A percentile compares a stretch with the other conserved stretches of the same genome.
Conservation (phyloP, 2,888 invertebrate genomes). For the Pachycephus smyrnensis region DNA sequence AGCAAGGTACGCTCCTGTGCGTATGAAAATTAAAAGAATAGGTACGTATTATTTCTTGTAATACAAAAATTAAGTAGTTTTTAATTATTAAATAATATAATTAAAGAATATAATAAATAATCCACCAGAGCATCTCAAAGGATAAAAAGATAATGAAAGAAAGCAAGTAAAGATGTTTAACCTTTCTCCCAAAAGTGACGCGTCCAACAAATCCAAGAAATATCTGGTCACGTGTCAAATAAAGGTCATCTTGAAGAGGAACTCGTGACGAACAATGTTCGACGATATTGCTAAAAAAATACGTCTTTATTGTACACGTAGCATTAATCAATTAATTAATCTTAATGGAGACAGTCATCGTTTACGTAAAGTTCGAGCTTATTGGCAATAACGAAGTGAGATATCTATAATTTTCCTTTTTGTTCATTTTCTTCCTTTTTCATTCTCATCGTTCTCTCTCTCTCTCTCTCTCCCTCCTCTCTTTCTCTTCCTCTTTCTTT, state of each 20-base stretch:
- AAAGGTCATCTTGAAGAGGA: not conserved
- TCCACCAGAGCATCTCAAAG: no score
- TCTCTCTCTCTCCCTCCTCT: slow-evolving; percentile 19
- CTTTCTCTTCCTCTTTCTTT: slow-evolving; percentile 18
- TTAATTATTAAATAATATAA: no score
- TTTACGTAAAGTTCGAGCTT: slow-evolving; percentile 10
- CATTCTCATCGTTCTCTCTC: slow-evolving; percentile 27
- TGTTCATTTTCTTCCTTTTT: slow-evolving; percentile 24
- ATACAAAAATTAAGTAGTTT: no score
- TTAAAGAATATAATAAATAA: no score
- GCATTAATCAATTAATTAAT: slow-evolving; percentile 9
- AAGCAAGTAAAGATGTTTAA: no score
- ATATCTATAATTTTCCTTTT: slow-evolving; percentile 30
- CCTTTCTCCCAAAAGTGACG: not conserved
- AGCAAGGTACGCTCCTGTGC: no score
- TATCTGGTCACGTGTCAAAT: not conserved
- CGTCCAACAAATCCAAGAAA: not conserved
- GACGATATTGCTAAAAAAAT: slow-evolving; percentile 34
- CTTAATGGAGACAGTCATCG: slow-evolving; percentile 20
- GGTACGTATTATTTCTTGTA: no score
- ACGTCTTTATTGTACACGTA: slow-evolving; percentile 28
- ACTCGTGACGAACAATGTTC: not conserved
- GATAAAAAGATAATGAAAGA: no score
- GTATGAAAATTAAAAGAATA: no score
- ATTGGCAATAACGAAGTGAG: slow-evolving; percentile 19